phyloP scores from a whole-genome alignment of 2,113 vertebrate species.

The Centropus bengalensis region DNA sequence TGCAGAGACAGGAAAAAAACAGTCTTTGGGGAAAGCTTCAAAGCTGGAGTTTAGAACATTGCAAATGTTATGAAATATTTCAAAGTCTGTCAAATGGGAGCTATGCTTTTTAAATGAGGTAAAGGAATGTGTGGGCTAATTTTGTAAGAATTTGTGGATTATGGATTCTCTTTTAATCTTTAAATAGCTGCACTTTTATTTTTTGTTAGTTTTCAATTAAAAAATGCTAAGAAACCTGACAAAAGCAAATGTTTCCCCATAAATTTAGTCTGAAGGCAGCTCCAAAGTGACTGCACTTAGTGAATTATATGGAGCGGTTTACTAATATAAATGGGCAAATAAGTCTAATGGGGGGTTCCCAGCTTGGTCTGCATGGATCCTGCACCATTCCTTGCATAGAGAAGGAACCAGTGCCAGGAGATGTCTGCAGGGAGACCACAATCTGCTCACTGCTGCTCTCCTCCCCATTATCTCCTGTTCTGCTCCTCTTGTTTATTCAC shows the following conservation, averaged over 20 bases:
- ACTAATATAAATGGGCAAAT: neutral
- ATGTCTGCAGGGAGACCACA: neutral
- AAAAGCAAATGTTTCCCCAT: neutral
- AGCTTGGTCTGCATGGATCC: neutral
- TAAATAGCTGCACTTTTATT: neutral
- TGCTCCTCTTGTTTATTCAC: neutral
- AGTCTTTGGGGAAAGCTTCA: conserved; percentile 35
- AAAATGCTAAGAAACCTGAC: neutral
- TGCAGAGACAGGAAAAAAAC: neutral
- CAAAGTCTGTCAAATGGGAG: conserved; percentile 1
- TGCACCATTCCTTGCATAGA: fast-evolving
- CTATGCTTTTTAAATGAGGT: neutral
- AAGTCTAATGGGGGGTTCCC: neutral
- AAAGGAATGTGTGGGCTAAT: neutral
- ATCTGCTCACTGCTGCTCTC: fast-evolving
- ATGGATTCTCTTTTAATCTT: conserved; percentile 3
- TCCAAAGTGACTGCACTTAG: neutral
- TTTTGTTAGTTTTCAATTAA: neutral
- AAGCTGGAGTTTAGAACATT: conserved; percentile 1
- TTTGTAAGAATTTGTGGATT: neutral
- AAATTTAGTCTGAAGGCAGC: neutral
- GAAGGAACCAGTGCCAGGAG: neutral
- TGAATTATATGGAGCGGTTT: neutral
- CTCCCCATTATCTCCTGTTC: neutral
- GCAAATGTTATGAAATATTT: conserved; percentile 17